These are phyloP conservation scores for Muscicapa adusta DNA, from an alignment of 2,113 vertebrate genomes.

Conservation along the genomic window DNA sequence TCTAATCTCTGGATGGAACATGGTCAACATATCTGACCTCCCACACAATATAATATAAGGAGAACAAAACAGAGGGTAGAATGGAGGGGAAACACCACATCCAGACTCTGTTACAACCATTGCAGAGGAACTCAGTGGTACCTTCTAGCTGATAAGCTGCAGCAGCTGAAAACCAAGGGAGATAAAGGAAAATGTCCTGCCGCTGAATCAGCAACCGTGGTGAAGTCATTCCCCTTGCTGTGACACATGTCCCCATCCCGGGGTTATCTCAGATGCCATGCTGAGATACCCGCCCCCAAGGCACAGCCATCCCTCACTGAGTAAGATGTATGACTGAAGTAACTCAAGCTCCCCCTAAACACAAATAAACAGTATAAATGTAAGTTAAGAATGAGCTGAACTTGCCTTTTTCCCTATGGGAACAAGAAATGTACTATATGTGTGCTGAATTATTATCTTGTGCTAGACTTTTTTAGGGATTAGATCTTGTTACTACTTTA, in stretches of 20 bases:
- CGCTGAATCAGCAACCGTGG: fast-evolving
- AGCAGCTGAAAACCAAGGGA: background rate
- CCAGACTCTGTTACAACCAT: background rate
- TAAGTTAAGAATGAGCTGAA: background rate
- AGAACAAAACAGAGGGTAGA: background rate
- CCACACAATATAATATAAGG: background rate
- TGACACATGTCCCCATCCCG: background rate
- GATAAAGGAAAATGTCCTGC: background rate
- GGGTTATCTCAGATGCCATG: background rate
- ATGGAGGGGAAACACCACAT: fast-evolving
- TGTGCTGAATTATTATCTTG: background rate
- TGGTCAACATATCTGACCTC: background rate
- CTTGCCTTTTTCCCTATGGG: background rate
- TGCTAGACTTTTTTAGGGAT: background rate
- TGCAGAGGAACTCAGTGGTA: background rate
- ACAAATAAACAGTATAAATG: background rate
- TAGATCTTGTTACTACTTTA: background rate
- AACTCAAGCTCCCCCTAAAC: background rate
- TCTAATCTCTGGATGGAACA: background rate
- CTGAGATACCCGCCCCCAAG: background rate
- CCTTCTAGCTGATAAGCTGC: background rate
- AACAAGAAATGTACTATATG: background rate
- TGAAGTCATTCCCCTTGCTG: background rate
- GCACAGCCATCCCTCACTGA: fast-evolving
- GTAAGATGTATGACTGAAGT: background rate